Evolutionary conservation across 2,888 invertebrate genomes (phyloP), one percentile per base, ranked within the genome.

Genomic region (Coelogynopora nodosa): DNA sequence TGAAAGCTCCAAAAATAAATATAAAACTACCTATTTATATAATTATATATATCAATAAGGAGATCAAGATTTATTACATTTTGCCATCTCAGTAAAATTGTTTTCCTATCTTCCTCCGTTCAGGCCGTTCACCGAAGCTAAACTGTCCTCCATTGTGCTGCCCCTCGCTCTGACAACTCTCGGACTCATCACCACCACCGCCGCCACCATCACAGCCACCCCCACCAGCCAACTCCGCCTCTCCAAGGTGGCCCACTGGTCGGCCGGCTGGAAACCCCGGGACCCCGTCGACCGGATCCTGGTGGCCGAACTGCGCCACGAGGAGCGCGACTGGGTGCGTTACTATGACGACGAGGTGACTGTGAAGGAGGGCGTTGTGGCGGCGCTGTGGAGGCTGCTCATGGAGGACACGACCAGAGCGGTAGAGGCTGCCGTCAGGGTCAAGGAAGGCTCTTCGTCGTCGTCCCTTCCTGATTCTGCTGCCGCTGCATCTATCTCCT

Each of bases 231-330:
- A 49, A 18, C 5, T 74, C 10, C 18, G 74, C 5, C 74, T 74
- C 23, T 74, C 74, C 23, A 74, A 74, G 27, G 74, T 74, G 2
- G 74, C 74, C 2, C 74, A 74, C 74, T 74, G 74, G 74, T 74
- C 74, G 23, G 74, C 27, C 18, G 18, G 23, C 23, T 74, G 74
- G 74, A 74, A 74, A 26, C 74, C 74, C 74, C 74, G 74, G 23
- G 74, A 74, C 23, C 74, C 74, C 23, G 74, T 74, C 5, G 74
- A 74, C 23, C 74, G 23, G 27, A 74, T 74, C 5, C 23, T 74
- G 2, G 74, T 74, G 74, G 5, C 74, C 2, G 74, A 74, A 26
- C 74, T 74, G 74, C 74, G 74, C 2, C 74, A 13, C 74, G 74
- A 74, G 74, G 74, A 74, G 74, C 5, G 23, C 18, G 74, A 74